Percentiles rank a stretch among this genome's conserved stretches.
phyloP scores from a whole-genome alignment of 2,888 invertebrate genomes.

The Rhopalosiphum nymphaeae region DNA sequence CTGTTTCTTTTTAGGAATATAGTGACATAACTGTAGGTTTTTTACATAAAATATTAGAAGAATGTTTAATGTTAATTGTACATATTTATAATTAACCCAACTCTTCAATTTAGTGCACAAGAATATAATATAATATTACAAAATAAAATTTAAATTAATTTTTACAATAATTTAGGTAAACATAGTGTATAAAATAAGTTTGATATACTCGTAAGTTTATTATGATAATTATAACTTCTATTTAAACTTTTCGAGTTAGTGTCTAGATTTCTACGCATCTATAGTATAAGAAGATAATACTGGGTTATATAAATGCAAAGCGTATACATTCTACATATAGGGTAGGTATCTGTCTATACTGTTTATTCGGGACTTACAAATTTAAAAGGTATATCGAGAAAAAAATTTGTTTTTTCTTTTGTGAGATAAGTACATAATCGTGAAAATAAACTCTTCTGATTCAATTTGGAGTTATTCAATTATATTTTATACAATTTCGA shows the following conservation, averaged over 20 bases:
- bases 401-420: background rate
- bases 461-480: too few relatives aligned
- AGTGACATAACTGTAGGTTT: background rate
- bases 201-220: background rate
- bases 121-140: background rate
- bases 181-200: background rate
- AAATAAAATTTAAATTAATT: background rate
- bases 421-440: background rate
- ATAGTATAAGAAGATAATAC: background rate
- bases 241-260: background rate
- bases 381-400: background rate
- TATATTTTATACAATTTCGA: too few relatives aligned
- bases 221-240: background rate
- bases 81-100: background rate
- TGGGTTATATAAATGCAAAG: background rate
- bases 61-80: background rate
- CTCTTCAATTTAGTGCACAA: background rate
- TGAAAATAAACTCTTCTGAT: too few relatives aligned
- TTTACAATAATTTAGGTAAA: background rate
- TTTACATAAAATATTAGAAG: background rate
- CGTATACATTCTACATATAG: background rate
- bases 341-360: too few relatives aligned
- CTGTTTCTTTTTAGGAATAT: background rate
- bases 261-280: background rate
- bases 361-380: too few relatives aligned